These are phyloP conservation scores for Phanerotoma sp. DNA, from an alignment of 2,888 invertebrate species.

Conservation along the genomic window DNA sequence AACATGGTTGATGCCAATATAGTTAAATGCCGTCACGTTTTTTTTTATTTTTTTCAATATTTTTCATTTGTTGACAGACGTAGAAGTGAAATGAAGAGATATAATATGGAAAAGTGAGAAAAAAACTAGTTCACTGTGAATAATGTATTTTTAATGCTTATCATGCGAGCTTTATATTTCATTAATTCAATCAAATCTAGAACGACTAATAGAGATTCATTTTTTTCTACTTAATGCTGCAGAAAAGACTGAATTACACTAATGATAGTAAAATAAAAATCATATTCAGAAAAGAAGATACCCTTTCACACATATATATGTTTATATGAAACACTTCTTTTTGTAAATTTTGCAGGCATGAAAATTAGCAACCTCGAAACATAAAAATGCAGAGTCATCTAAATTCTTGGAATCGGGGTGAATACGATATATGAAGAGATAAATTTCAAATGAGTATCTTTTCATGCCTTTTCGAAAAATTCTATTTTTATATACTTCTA, in stretches of 20 bases:
- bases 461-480: too few relatives aligned
- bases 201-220: constrained; percentile 13
- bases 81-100: not conserved
- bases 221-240: not conserved
- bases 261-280: too few relatives aligned
- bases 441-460: too few relatives aligned
- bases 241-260: not conserved
- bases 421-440: too few relatives aligned
- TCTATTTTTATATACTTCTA: too few relatives aligned
- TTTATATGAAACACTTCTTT: too few relatives aligned
- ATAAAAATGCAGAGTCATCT: too few relatives aligned
- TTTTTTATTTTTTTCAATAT: constrained; percentile 8
- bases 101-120: not conserved
- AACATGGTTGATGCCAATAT: constrained; percentile 1
- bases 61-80: constrained; percentile 4
- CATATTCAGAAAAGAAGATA: too few relatives aligned
- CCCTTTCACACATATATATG: too few relatives aligned
- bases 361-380: too few relatives aligned
- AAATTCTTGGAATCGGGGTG: too few relatives aligned
- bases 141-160: constrained; percentile 24
- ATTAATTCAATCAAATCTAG: constrained; percentile 11
- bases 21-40: constrained; percentile 14
- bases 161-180: constrained; percentile 17
- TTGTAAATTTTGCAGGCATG: too few relatives aligned
- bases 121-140: constrained; percentile 11